Evolutionary conservation across 2,113 vertebrate species (phyloP).

Genomic region (Dipodomys merriami): DNA sequence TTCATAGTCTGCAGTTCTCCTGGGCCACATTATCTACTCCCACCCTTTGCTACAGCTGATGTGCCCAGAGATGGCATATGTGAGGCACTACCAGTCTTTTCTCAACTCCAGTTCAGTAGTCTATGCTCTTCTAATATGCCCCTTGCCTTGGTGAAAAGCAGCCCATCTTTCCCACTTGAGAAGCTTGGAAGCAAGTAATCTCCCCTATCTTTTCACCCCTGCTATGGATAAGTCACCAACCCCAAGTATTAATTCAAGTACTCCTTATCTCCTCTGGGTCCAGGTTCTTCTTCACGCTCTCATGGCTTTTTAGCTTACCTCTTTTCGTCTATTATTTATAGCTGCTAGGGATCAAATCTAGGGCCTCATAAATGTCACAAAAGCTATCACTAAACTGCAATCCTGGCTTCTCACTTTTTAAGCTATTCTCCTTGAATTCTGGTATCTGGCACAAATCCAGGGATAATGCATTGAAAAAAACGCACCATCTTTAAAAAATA

Average conservation of each 20-base stretch:
- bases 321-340: background rate
- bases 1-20: background rate
- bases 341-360: background rate
- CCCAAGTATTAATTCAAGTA: background rate
- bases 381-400: background rate
- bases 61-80: background rate
- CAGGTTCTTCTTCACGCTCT: background rate
- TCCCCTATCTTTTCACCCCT: background rate
- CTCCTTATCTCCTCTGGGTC: background rate
- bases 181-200: background rate
- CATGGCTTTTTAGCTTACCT: background rate
- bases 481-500: background rate
- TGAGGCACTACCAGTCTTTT: background rate
- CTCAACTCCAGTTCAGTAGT: background rate
- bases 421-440: background rate
- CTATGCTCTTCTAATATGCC: background rate
- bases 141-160: background rate
- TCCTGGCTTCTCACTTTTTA: background rate
- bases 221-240: background rate
- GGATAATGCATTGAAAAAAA: background rate
- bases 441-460: background rate
- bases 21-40: rapidly evolving
- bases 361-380: background rate
- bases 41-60: rapidly evolving
- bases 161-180: background rate